phyloP scores from a whole-genome alignment of 1,140 invertebrate species.

The Dreissena rostriformis region DNA sequence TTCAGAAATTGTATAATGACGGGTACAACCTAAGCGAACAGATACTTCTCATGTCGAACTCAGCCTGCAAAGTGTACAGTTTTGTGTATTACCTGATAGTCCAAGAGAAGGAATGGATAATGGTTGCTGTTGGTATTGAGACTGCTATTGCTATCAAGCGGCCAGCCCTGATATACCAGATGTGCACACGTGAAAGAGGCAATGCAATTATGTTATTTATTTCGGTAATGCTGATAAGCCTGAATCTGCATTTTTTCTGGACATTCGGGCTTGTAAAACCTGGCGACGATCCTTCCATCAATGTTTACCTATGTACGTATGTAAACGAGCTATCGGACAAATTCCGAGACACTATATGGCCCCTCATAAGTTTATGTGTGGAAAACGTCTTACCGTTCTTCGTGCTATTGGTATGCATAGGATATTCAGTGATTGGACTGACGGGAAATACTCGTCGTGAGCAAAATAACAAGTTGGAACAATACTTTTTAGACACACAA shows the following conservation, averaged over 20 bases:
- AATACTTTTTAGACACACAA: conserved; percentile 75
- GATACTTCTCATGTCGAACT: conserved; percentile 71
- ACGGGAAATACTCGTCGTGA: not conserved
- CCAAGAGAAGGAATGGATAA: conserved; percentile 76
- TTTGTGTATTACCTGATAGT: conserved; percentile 73
- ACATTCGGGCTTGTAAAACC: conserved; percentile 69
- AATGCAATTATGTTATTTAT: conserved; percentile 75
- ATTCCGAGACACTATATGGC: conserved; percentile 72
- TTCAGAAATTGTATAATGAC: conserved; percentile 41
- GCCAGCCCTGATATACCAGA: conserved; percentile 70
- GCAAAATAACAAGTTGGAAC: conserved; percentile 58
- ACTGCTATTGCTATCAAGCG: conserved; percentile 71
- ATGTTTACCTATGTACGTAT: conserved; percentile 58
- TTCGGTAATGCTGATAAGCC: conserved; percentile 73
- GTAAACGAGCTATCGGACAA: conserved; percentile 67
- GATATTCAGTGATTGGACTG: conserved; percentile 39
- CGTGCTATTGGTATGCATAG: conserved; percentile 50
- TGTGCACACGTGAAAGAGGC: conserved; percentile 77
- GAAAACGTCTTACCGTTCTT: conserved; percentile 69
- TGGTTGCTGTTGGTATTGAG: conserved; percentile 77
- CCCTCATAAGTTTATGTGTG: conserved; percentile 68
- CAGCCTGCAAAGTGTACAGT: conserved; percentile 77
- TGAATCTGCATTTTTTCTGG: conserved; percentile 81
- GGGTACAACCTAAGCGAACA: conserved; percentile 61
- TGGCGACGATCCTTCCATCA: conserved; percentile 54